Conservation (phyloP, 1,140 invertebrate genomes). For the Diorhabda sublineata region DNA sequence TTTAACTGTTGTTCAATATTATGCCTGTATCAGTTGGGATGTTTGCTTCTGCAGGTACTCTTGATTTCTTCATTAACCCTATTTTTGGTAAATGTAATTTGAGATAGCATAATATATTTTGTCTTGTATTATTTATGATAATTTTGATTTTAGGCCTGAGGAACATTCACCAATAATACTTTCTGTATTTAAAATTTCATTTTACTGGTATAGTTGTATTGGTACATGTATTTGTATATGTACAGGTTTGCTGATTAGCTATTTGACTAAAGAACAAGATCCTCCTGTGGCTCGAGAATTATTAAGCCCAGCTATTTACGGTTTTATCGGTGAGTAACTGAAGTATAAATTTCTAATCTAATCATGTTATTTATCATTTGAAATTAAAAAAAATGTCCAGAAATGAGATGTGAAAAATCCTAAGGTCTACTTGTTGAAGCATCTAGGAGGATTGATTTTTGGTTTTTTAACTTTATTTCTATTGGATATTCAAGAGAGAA, state of each 20-base stretch:
- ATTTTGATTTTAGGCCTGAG: not conserved
- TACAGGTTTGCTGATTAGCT: constrained; percentile 39
- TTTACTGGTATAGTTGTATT: constrained; percentile 41
- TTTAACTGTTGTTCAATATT: too few species aligned
- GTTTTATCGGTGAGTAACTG: not conserved
- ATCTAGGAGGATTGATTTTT: too few species aligned
- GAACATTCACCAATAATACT: not conserved
- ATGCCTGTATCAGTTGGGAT: too few species aligned
- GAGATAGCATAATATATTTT: not conserved
- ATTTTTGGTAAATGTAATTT: not conserved
- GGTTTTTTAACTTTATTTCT: too few species aligned
- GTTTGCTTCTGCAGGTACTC: too few species aligned
- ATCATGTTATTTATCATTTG: too few species aligned
- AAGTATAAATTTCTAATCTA: not conserved
- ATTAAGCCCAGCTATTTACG: constrained; percentile 32
- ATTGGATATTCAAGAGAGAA: too few species aligned
- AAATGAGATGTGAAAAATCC: too few species aligned
- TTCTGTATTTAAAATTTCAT: constrained; percentile 34
- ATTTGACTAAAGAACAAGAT: constrained; percentile 29
- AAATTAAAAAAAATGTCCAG: too few species aligned
- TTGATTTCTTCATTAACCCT: not conserved
- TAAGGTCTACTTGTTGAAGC: too few species aligned
- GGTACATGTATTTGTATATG: constrained; percentile 33
- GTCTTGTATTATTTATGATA: not conserved
- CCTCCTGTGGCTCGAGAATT: constrained; percentile 33